A percentile compares a stretch with the other conserved stretches of the same genome.
Conservation (phyloP, 37 sponge, comb jelly and placozoan genomes). For the Spongilla lacustris region DNA sequence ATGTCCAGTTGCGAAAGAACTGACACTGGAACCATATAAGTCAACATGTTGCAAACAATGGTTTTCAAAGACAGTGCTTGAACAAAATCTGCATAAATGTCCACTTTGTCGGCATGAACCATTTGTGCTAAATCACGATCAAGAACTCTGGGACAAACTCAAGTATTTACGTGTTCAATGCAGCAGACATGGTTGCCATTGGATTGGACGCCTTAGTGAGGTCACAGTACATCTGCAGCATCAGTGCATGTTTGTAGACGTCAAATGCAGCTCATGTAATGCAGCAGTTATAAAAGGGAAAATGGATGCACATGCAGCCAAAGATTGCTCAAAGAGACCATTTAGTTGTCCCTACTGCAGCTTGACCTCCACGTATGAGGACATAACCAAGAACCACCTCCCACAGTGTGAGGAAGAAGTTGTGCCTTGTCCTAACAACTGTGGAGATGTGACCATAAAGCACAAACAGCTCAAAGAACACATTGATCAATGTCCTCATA, state of each 20-base stretch:
- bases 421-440: constrained; percentile 33
- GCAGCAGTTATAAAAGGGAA: background rate
- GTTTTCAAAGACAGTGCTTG: background rate
- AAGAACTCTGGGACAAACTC: too few relatives aligned
- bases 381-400: constrained; percentile 21
- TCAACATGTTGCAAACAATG: background rate
- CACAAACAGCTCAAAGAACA: constrained; percentile 5
- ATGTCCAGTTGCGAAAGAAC: background rate
- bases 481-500: background rate
- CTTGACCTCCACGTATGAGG: constrained; percentile 23
- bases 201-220: too few relatives aligned
- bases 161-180: too few relatives aligned
- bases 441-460: background rate
- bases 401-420: background rate
- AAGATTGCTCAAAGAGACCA: constrained; percentile 21
- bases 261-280: too few relatives aligned
- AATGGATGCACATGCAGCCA: background rate
- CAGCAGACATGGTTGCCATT: too few relatives aligned
- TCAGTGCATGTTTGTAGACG: too few relatives aligned
- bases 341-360: constrained; percentile 34
- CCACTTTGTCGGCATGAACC: too few relatives aligned
- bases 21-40: background rate
- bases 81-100: background rate
- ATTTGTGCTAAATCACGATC: too few relatives aligned
- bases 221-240: too few relatives aligned